phyloP scores from a whole-genome alignment of 2,888 invertebrate genomes.

The Pandemis corylana region DNA sequence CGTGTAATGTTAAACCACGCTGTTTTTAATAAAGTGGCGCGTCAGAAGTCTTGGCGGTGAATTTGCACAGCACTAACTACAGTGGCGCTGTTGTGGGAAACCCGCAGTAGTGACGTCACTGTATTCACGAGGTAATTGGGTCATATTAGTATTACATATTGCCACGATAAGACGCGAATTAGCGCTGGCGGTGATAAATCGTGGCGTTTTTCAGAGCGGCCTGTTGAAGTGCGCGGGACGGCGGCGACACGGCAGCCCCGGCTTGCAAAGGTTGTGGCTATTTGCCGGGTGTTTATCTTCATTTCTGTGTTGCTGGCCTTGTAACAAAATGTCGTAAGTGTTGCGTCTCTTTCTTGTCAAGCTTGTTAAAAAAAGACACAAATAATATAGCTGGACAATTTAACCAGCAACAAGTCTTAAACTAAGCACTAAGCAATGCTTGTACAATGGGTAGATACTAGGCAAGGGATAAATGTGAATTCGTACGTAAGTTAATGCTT shows the following conservation, averaged over 20 bases:
- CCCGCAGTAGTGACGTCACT: conserved; percentile 8
- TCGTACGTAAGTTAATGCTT: too few species aligned
- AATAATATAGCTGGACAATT: too few species aligned
- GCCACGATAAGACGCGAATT: conserved; percentile 17
- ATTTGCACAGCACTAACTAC: not conserved
- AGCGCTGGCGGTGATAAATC: conserved; percentile 17
- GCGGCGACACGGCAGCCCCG: conserved; percentile 13
- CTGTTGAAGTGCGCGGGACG: not conserved
- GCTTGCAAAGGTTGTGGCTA: too few species aligned
- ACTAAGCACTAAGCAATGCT: too few species aligned
- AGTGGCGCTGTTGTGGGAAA: not conserved
- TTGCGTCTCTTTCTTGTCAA: too few species aligned
- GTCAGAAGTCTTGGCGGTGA: not conserved
- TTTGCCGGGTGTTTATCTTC: too few species aligned
- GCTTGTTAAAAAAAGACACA: too few species aligned
- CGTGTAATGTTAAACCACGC: not conserved
- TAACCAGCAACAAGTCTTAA: too few species aligned
- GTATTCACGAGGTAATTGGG: conserved; percentile 5
- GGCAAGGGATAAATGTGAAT: too few species aligned
- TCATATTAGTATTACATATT: conserved; percentile 17
- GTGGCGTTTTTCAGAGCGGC: conserved; percentile 1
- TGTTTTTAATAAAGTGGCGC: not conserved
- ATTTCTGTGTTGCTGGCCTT: too few species aligned
- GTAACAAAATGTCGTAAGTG: too few species aligned
- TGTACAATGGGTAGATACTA: too few species aligned